These are phyloP conservation scores for Trichomycterus rosablanca DNA, from an alignment of 2,113 vertebrate species.

Conservation along the genomic window DNA sequence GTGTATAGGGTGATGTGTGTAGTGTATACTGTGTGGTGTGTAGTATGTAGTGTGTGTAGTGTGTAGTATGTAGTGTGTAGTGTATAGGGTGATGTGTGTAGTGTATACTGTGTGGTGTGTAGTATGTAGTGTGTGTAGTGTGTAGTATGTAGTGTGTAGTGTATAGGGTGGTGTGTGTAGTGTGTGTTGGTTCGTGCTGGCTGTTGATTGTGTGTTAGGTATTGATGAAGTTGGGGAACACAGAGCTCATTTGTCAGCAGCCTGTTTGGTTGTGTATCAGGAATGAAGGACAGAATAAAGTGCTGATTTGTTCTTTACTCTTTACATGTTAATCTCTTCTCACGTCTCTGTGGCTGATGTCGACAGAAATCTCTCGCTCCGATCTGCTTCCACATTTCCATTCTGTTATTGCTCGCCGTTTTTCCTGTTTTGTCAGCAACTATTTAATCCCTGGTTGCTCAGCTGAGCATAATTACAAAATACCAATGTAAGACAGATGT, in stretches of 20 bases:
- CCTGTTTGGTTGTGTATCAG: conserved; percentile 27
- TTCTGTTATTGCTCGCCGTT: conserved; percentile 17
- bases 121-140: too few relatives aligned
- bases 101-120: too few relatives aligned
- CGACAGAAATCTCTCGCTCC: conserved; percentile 70
- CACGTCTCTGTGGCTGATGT: conserved; percentile 66
- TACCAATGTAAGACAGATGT: conserved; percentile 82
- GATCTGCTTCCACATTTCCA: conserved; percentile 45
- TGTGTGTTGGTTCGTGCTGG: too few relatives aligned
- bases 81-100: too few relatives aligned
- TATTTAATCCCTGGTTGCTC: conserved; percentile 73
- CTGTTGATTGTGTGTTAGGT: too few relatives aligned
- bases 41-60: too few relatives aligned
- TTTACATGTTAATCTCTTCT: conserved; percentile 31
- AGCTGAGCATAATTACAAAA: conserved; percentile 79
- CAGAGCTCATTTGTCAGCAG: conserved; percentile 34
- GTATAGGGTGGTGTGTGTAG: too few relatives aligned
- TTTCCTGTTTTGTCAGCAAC: conserved; percentile 78
- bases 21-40: too few relatives aligned
- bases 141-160: too few relatives aligned
- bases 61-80: too few relatives aligned
- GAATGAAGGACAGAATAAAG: conserved; percentile 18
- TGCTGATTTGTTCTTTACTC: conserved; percentile 31
- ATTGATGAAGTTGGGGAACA: conserved; percentile 16
- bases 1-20: too few relatives aligned